These are phyloP conservation scores for Lucifuga dentata DNA, from an alignment of 2,113 vertebrate species.

Conservation along the genomic window DNA sequence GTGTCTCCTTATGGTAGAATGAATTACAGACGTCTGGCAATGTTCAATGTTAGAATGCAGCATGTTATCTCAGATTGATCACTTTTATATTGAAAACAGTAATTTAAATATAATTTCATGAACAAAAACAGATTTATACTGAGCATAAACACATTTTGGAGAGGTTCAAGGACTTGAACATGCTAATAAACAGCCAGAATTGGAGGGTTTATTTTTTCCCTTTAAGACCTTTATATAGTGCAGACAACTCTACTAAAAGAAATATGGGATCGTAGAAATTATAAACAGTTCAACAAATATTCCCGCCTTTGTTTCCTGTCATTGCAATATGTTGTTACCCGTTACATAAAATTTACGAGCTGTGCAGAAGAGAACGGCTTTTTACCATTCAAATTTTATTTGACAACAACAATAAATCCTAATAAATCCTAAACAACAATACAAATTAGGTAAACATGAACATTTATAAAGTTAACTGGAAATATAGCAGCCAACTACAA, in stretches of 20 bases:
- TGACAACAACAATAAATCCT: too few species aligned
- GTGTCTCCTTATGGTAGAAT: slow-evolving; percentile 62
- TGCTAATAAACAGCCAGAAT: not conserved
- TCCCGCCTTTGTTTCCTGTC: slow-evolving; percentile 2
- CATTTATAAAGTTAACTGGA: slow-evolving; percentile 18
- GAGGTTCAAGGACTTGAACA: not conserved
- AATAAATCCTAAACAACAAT: too few species aligned
- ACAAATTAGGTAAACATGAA: too few species aligned
- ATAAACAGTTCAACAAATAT: not conserved
- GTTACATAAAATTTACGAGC: too few species aligned
- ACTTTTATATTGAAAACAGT: slow-evolving; percentile 36
- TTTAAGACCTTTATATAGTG: not conserved
- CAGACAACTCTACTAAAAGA: not conserved
- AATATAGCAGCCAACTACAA: slow-evolving; percentile 21
- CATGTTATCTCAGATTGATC: slow-evolving; percentile 53
- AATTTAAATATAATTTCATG: slow-evolving; percentile 15
- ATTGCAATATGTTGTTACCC: too few species aligned
- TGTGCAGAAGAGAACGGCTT: slow-evolving; percentile 7
- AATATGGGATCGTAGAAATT: not conserved
- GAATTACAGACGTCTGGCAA: slow-evolving; percentile 59
- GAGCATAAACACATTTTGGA: not conserved
- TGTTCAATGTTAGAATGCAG: slow-evolving; percentile 51
- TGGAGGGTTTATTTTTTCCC: not conserved
- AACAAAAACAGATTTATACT: not conserved
- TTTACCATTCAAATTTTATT: too few species aligned